Evolutionary conservation across 2,797 vertebrate genomes (phyloP).

Genomic region (Megaceryle alcyon): DNA sequence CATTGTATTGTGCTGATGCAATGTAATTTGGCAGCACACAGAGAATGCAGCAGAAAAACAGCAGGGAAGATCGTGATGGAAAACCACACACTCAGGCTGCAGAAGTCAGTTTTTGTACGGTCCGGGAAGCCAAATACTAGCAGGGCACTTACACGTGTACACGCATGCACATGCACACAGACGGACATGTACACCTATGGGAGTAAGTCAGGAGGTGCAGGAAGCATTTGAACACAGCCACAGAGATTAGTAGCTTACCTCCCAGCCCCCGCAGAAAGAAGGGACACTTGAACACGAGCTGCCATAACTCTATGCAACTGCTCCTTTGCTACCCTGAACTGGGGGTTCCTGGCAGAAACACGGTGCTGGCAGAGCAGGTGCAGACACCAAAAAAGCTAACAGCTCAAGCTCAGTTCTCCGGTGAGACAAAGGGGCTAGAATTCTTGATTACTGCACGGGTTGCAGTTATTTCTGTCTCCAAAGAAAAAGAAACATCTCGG

Average conservation of each 20-base stretch:
- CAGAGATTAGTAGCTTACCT: neutral
- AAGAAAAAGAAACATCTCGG: neutral
- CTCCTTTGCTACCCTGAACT: neutral
- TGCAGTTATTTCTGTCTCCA: constrained; percentile 15
- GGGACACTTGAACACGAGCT: neutral
- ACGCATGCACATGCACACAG: neutral
- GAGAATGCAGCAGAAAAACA: constrained; percentile 31
- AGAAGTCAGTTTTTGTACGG: neutral
- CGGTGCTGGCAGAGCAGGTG: neutral
- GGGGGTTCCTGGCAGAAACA: neutral
- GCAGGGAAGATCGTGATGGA: neutral
- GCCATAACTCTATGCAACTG: neutral
- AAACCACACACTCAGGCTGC: neutral
- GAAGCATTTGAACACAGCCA: neutral
- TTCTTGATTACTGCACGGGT: neutral
- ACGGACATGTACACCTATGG: accelerated
- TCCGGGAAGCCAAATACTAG: neutral
- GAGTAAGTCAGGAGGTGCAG: neutral
- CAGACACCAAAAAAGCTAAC: neutral
- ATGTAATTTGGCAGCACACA: constrained; percentile 51
- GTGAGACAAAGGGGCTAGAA: neutral
- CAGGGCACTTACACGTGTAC: neutral
- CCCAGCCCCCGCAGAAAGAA: neutral
- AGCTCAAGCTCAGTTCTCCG: neutral
- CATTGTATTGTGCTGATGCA: constrained; percentile 6